Percentiles rank a stretch among this genome's conserved stretches.
These are phyloP conservation scores for Oophaga sylvatica DNA, from an alignment of 2,797 vertebrate species.

Conservation along the genomic window DNA sequence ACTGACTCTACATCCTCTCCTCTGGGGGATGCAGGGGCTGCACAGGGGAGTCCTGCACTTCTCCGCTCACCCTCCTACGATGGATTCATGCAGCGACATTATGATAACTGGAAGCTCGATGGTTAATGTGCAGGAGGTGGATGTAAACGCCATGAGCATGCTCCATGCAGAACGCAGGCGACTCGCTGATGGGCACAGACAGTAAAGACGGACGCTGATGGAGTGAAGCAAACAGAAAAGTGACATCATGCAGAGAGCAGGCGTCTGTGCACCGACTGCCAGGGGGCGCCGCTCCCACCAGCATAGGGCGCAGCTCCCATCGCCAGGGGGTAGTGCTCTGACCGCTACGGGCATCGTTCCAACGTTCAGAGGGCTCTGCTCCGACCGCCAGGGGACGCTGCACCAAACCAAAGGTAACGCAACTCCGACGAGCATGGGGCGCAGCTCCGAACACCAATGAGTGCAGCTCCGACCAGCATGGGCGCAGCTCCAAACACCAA, in stretches of 20 bases:
- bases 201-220: slow-evolving; percentile 25
- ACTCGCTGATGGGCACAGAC: background rate
- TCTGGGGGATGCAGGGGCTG: no score
- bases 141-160: slow-evolving; percentile 4
- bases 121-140: background rate
- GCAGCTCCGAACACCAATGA: no score
- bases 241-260: background rate
- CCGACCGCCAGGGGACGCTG: no score
- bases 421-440: no score
- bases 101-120: background rate
- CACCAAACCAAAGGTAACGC: no score
- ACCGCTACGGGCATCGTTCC: no score
- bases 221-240: background rate
- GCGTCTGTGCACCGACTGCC: background rate
- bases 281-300: background rate
- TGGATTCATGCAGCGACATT: background rate
- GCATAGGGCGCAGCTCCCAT: no score
- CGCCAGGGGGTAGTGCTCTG: no score
- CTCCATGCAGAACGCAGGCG: background rate
- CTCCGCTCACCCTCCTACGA: background rate
- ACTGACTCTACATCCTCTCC: no score
- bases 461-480: no score
- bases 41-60: background rate
- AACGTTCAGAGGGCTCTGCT: no score
- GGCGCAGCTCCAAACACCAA: no score